These are phyloP conservation scores for Emydoidea blandingii DNA, from an alignment of 2,797 vertebrate genomes.

Conservation along the genomic window DNA sequence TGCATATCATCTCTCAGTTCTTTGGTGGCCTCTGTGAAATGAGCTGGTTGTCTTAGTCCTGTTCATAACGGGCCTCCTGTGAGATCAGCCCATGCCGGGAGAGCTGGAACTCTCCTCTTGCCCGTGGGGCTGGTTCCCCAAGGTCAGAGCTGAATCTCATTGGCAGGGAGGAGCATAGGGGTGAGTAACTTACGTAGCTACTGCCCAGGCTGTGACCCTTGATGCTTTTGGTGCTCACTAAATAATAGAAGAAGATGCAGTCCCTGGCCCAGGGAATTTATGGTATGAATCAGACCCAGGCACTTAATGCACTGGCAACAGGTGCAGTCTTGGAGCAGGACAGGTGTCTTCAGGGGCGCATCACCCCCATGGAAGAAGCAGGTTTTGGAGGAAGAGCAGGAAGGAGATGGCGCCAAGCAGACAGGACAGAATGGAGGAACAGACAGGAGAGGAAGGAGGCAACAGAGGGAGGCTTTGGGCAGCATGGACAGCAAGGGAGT, in stretches of 20 bases:
- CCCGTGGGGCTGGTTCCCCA: neutral
- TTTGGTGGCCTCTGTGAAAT: neutral
- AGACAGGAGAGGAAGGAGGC: neutral
- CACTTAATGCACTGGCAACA: neutral
- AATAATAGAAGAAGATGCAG: neutral
- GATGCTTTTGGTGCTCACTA: neutral
- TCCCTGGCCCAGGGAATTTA: neutral
- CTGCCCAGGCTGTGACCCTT: neutral
- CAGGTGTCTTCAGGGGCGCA: neutral
- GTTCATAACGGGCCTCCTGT: neutral
- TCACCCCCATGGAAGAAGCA: neutral
- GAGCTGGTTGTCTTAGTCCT: neutral
- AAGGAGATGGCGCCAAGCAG: neutral
- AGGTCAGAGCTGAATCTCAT: neutral
- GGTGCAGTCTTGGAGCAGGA: neutral
- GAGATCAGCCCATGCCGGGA: neutral
- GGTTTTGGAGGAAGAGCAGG: neutral
- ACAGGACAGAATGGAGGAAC: too few relatives aligned
- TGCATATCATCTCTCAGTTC: neutral
- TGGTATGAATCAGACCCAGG: neutral
- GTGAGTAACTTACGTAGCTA: neutral
- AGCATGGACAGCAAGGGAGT: neutral
- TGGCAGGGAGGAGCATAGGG: neutral
- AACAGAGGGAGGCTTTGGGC: neutral
- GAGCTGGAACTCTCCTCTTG: neutral